Evolutionary conservation across 2,113 vertebrate species (phyloP).

Genomic region (Coryphaenoides rupestris): DNA sequence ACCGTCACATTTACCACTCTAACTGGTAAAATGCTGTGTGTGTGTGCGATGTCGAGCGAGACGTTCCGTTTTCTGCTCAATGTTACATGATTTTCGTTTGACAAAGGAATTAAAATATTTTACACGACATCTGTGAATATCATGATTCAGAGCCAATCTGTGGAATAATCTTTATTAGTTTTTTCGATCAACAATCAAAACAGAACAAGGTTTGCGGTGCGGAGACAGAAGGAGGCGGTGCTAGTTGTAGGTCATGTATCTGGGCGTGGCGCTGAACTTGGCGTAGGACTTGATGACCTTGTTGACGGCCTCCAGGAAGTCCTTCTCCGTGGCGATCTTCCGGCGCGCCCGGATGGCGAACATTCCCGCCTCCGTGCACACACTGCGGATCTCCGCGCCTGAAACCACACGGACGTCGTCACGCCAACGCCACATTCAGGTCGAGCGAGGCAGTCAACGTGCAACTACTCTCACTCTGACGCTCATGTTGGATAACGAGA

Average conservation of each 20-base stretch:
- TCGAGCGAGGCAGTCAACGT: too few species aligned
- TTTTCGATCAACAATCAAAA: constrained; percentile 27
- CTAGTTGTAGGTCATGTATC: constrained; percentile 99
- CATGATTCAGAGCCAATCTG: not conserved
- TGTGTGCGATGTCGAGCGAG: too few species aligned
- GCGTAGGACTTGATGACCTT: constrained; percentile 99
- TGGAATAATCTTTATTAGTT: constrained; percentile 65
- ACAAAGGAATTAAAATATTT: not conserved
- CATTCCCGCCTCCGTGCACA: constrained; percentile 98
- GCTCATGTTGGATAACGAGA: too few species aligned
- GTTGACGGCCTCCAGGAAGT: constrained; percentile 97
- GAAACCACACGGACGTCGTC: constrained; percentile 3
- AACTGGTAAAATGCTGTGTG: too few species aligned
- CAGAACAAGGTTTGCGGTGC: not conserved
- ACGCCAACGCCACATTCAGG: too few species aligned
- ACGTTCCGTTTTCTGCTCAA: too few species aligned
- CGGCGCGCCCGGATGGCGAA: constrained; percentile 94
- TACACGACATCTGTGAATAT: not conserved
- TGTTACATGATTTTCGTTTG: too few species aligned
- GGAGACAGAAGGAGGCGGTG: too few species aligned
- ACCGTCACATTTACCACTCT: too few species aligned
- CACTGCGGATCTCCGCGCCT: constrained; percentile 97
- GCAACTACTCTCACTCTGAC: too few species aligned
- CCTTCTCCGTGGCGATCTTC: constrained; percentile 98
- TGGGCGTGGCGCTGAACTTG: constrained; percentile 96